Conservation (phyloP, 2,113 vertebrate genomes). For the Labrus mixtus region DNA sequence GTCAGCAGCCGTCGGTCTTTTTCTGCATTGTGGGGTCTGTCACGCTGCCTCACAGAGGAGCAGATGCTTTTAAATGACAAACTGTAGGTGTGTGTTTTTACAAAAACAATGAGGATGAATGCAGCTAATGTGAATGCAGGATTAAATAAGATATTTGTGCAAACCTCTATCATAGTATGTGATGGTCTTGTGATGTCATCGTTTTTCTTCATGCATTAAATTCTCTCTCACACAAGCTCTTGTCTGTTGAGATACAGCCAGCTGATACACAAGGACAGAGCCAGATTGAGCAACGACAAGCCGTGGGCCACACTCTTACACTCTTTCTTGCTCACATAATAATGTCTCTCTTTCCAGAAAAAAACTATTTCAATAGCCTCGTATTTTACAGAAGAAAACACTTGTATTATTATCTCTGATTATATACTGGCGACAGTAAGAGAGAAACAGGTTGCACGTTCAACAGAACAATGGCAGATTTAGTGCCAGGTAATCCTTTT, state of each 20-base stretch:
- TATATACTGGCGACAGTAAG: slow-evolving; percentile 35
- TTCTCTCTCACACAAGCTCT: slow-evolving; percentile 2
- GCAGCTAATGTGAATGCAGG: no score
- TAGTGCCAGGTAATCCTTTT: slow-evolving; percentile 64
- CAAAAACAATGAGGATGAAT: no score
- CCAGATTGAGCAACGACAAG: slow-evolving; percentile 36
- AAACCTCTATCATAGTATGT: no score
- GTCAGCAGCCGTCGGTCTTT: slow-evolving; percentile 70
- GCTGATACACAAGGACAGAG: slow-evolving; percentile 14
- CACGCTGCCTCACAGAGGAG: slow-evolving; percentile 50
- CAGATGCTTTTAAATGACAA: slow-evolving; percentile 50
- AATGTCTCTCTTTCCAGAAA: slow-evolving; percentile 40
- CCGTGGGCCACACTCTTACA: slow-evolving; percentile 13
- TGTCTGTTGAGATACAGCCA: slow-evolving; percentile 54
- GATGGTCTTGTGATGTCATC: no score
- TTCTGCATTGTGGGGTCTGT: slow-evolving; percentile 67
- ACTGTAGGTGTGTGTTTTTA: slow-evolving; percentile 20
- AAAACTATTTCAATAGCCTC: slow-evolving; percentile 66
- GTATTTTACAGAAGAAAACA: slow-evolving; percentile 30
- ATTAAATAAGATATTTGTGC: no score
- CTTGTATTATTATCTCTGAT: slow-evolving; percentile 62
- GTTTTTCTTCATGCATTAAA: no score
- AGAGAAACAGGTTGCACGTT: slow-evolving; percentile 52
- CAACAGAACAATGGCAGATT: slow-evolving; percentile 63
- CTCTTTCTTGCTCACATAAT: slow-evolving; percentile 9